Evolutionary conservation across 2,797 vertebrate species (phyloP), one percentile per base, ranked within the genome.

Genomic region (Pangasius larnaudii): DNA sequence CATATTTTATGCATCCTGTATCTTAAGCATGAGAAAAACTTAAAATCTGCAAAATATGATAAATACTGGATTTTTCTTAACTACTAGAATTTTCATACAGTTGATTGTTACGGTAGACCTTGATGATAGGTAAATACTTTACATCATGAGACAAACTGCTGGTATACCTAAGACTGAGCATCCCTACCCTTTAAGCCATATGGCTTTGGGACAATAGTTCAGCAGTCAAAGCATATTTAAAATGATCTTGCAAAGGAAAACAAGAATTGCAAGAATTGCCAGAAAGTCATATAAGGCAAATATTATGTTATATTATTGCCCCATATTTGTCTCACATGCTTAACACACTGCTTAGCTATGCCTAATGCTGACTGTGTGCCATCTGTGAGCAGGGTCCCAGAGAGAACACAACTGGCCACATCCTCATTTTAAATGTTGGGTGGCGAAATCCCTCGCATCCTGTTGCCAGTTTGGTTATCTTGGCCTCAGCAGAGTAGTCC

Each of bases 171-270:
- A 88, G 86, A 85, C 86, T n/a, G 49, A 86, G 61, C 36, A 85
- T 39, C 87, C 80, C 72, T 71, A 42, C 56, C 53, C 46, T 82
- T 61, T 84, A 65, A 85, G 61, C 53, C 87, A 90, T 90, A 90
- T 91, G 89, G 87, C 42, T 24, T 10, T 78, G 58, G 78, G 86
- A 91, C 85, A 90, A 81, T 77, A 61, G 74, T 67, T 89, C 65
- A 87, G 83, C 56, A 89, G 85, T 72, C 63, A 3, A 88, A 90
- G 89, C 74, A 85, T 85, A 89, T 86, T 87, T 86, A 71, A 81
- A 81, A 86, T 42, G 67, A 36, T 61, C 63, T 69, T 18, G 8
- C 63, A 79, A 67, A 88, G 80, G 59, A 77, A 88, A 30, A 79
- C 75, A 85, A 84, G 61, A 49, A 56, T 5, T 85, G 58, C 46